Conservation (phyloP, 2,888 invertebrate genomes). For the Syrista parreyssii region DNA sequence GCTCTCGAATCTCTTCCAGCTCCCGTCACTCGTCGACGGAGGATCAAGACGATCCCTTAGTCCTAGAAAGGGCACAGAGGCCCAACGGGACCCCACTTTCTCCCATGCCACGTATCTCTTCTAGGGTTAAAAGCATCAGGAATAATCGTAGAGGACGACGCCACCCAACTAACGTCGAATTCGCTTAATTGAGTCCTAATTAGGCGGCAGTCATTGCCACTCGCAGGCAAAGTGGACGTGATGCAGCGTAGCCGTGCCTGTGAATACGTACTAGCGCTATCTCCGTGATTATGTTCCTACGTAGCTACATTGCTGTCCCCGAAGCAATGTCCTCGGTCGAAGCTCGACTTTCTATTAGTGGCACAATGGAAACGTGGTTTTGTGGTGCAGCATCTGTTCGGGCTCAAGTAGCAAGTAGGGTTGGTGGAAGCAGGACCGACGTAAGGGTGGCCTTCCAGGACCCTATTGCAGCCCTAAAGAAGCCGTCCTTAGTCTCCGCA, state of each 20-base stretch:
- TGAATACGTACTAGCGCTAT: not conserved
- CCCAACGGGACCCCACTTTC: too few relatives aligned
- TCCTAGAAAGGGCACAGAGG: too few relatives aligned
- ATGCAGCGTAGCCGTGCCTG: not conserved
- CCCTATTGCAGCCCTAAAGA: not conserved
- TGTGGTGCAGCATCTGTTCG: slow-evolving; percentile 60
- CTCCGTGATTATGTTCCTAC: not conserved
- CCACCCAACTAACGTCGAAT: not conserved
- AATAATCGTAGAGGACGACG: not conserved
- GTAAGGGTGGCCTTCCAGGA: not conserved
- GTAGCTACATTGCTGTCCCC: not conserved
- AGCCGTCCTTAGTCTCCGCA: not conserved
- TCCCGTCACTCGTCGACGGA: not conserved
- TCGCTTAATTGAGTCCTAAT: not conserved
- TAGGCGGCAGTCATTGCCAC: not conserved
- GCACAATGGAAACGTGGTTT: slow-evolving; percentile 60
- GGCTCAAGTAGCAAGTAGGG: slow-evolving; percentile 59
- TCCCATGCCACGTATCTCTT: too few relatives aligned
- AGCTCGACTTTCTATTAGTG: slow-evolving; percentile 58
- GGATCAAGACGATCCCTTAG: not conserved
- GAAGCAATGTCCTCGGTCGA: not conserved
- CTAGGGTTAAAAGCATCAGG: too few relatives aligned
- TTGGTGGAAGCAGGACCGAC: slow-evolving; percentile 29
- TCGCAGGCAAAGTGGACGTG: not conserved
- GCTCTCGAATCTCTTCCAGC: not conserved